Percentiles rank a stretch among this genome's conserved stretches.
phyloP scores from a whole-genome alignment of 2,888 invertebrate species.

The Siphonodentalium dalli region DNA sequence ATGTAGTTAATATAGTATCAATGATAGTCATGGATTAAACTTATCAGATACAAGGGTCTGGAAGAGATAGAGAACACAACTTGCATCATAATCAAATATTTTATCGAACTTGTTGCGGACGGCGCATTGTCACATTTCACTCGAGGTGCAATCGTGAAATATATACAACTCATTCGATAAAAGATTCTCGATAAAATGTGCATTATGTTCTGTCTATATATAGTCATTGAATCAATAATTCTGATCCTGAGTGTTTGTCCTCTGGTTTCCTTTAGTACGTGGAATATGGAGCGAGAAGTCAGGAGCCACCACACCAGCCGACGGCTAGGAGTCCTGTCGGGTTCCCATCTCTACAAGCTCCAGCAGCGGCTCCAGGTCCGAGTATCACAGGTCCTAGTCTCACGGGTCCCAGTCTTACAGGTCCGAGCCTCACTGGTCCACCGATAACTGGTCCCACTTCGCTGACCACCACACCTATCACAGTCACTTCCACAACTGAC shows the following conservation, averaged over 20 bases:
- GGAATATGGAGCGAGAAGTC: constrained; percentile 86
- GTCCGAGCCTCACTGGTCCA: constrained; percentile 33
- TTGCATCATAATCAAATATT: too few relatives aligned
- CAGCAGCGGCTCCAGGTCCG: constrained; percentile 66
- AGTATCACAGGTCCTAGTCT: constrained; percentile 62
- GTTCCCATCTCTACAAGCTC: constrained; percentile 72
- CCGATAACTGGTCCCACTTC: constrained; percentile 18
- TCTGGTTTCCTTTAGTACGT: constrained; percentile 72
- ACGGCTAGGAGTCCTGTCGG: constrained; percentile 77
- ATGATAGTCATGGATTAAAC: too few relatives aligned
- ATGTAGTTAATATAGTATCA: too few relatives aligned
- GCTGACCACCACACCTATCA: constrained; percentile 4
- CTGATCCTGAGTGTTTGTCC: neutral
- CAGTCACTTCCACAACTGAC: constrained; percentile 19
- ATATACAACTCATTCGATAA: too few relatives aligned
- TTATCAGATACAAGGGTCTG: too few relatives aligned
- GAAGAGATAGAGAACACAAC: too few relatives aligned
- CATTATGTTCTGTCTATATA: too few relatives aligned
- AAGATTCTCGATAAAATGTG: too few relatives aligned
- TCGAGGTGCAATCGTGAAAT: neutral
- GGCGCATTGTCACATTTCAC: neutral
- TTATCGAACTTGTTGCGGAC: too few relatives aligned
- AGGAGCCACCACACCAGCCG: constrained; percentile 86
- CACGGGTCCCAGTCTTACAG: constrained; percentile 67
- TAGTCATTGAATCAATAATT: too few relatives aligned